Evolutionary conservation across 2,888 invertebrate species (phyloP).

Genomic region (Heliconius hortense): DNA sequence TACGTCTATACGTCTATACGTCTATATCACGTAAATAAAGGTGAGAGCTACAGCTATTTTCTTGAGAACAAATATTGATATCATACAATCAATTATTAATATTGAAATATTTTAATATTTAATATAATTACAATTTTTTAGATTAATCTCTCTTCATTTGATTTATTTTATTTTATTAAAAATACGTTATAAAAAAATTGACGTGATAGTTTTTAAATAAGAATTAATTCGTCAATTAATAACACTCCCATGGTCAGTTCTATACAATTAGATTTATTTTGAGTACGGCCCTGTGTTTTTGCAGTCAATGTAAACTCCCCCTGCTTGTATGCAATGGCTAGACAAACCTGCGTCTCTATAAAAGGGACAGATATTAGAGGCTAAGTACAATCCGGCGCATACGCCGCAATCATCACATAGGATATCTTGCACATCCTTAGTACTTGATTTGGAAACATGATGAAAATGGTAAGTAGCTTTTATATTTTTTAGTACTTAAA

Average conservation of each 20-base stretch:
- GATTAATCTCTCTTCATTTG: no score
- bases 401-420: slow-evolving; percentile 68
- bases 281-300: slow-evolving; percentile 64
- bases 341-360: slow-evolving; percentile 80
- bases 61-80: no score
- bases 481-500: slow-evolving; percentile 7
- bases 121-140: no score
- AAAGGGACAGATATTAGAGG: slow-evolving; percentile 78
- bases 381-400: slow-evolving; percentile 75
- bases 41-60: no score
- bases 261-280: slow-evolving; percentile 23
- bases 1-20: no score
- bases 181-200: no score
- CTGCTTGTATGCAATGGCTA: slow-evolving; percentile 71
- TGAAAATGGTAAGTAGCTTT: slow-evolving; percentile 64
- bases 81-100: no score
- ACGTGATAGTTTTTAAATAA: no score
- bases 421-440: slow-evolving; percentile 54
- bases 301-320: slow-evolving; percentile 71
- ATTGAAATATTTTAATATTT: no score
- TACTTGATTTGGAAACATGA: slow-evolving; percentile 45
- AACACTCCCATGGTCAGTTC: slow-evolving; percentile 25
- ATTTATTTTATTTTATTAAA: no score
- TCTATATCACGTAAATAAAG: no score
- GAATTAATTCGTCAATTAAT: not conserved